These are phyloP conservation scores for Clarias batrachus DNA, from an alignment of 2,113 vertebrate genomes.

Conservation along the genomic window DNA sequence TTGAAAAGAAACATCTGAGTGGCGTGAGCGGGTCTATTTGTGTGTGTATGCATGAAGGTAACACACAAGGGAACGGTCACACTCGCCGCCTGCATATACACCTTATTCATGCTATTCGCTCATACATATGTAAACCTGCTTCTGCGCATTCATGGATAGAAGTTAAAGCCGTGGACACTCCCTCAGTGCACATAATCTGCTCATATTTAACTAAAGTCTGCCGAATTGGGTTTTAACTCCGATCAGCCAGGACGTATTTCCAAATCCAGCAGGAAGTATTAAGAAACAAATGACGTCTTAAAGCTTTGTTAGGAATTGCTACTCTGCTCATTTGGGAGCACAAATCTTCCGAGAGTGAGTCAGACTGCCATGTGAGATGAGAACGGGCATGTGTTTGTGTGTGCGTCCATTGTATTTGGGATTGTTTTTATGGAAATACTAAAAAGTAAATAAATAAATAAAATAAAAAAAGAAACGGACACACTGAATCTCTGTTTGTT, in stretches of 20 bases:
- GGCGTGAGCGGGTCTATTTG: slow-evolving; percentile 12
- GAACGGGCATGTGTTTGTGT: not conserved
- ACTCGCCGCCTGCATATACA: slow-evolving; percentile 1
- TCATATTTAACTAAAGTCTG: slow-evolving; percentile 14
- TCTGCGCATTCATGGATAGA: slow-evolving; percentile 17
- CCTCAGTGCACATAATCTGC: slow-evolving; percentile 19
- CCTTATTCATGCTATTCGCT: slow-evolving; percentile 31
- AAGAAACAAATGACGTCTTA: slow-evolving; percentile 12
- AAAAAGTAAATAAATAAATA: not conserved
- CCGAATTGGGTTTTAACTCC: not conserved
- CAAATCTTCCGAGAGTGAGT: slow-evolving; percentile 11
- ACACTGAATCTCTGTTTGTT: not conserved
- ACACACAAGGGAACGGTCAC: slow-evolving; percentile 29
- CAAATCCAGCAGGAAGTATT: slow-evolving; percentile 33
- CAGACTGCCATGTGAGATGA: not conserved
- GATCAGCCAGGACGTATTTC: not conserved
- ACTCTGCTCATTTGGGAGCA: slow-evolving; percentile 2
- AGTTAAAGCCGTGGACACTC: slow-evolving; percentile 1
- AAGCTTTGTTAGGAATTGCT: slow-evolving; percentile 22
- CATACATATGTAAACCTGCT: slow-evolving; percentile 40
- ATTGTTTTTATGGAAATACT: not conserved
- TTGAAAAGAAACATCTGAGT: slow-evolving; percentile 26
- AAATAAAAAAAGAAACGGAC: not conserved
- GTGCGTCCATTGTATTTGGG: not conserved
- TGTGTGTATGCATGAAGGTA: slow-evolving; percentile 35